A percentile compares a stretch with the other conserved stretches of the same genome.
Evolutionary conservation across 2,113 vertebrate species (phyloP).

Genomic region (Rhinoptilus africanus): DNA sequence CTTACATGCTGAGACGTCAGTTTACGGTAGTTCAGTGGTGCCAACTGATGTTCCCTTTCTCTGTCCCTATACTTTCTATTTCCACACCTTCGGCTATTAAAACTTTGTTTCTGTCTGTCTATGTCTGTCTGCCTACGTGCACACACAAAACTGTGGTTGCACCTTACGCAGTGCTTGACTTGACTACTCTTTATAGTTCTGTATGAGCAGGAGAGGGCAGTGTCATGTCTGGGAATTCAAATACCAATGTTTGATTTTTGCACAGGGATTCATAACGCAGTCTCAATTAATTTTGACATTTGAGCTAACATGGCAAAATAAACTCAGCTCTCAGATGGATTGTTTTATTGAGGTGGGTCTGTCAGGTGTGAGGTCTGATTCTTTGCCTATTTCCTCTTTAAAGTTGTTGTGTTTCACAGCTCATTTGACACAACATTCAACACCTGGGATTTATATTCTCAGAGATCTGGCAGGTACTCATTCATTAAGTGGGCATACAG

Average conservation of each 20-base stretch:
- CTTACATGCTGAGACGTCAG: neutral
- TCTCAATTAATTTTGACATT: neutral
- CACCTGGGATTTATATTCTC: neutral
- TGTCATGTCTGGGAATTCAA: neutral
- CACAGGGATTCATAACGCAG: neutral
- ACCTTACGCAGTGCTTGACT: neutral
- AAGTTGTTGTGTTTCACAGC: neutral
- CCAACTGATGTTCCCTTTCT: neutral
- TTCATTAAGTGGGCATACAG: neutral
- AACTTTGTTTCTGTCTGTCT: neutral
- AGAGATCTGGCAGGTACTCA: neutral
- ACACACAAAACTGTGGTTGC: neutral
- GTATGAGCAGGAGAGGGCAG: neutral
- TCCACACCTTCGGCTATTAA: neutral
- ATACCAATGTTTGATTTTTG: neutral
- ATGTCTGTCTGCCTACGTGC: neutral
- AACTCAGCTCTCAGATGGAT: neutral
- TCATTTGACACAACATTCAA: neutral
- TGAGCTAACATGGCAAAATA: neutral
- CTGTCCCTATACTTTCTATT: neutral
- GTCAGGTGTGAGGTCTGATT: neutral
- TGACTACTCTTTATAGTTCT: neutral
- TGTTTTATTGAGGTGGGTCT: neutral
- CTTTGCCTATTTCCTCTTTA: neutral
- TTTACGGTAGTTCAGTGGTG: neutral